Conservation (phyloP, 35 echinoderm and acorn worm species). For the Ophiothrix spiculata region DNA sequence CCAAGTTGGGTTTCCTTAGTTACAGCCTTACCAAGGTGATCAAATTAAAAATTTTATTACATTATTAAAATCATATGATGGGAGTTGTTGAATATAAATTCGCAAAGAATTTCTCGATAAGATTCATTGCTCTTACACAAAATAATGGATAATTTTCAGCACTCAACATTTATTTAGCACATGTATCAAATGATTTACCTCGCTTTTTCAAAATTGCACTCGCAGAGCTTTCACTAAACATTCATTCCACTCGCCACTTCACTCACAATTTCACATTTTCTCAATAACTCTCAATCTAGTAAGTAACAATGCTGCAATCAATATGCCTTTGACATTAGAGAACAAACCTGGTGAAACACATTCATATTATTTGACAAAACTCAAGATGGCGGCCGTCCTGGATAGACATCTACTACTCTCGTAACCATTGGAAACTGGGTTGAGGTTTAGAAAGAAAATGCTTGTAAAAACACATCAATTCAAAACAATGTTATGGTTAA, state of each 20-base stretch:
- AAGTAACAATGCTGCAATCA: too few species aligned
- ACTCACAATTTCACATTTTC: neutral
- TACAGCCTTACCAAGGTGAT: too few species aligned
- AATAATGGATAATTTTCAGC: too few species aligned
- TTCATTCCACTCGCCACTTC: neutral
- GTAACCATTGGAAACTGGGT: constrained; percentile 5
- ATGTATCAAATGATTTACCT: too few species aligned
- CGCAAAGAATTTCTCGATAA: too few species aligned
- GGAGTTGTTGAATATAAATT: too few species aligned
- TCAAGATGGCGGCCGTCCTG: constrained; percentile 8
- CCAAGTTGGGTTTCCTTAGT: too few species aligned
- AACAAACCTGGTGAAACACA: neutral
- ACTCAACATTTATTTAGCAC: too few species aligned
- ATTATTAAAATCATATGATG: too few species aligned
- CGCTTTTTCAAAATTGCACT: neutral
- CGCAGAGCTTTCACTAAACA: neutral
- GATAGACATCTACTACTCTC: neutral
- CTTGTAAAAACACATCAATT: neutral
- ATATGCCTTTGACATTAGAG: neutral
- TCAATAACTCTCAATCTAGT: neutral
- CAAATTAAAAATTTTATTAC: too few species aligned
- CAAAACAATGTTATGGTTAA: neutral
- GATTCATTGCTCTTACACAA: too few species aligned
- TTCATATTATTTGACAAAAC: neutral
- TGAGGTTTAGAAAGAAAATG: neutral